Percentiles rank a stretch among this genome's conserved stretches.
Conservation (phyloP, 2,888 invertebrate species). For the Epiblema foenella region DNA sequence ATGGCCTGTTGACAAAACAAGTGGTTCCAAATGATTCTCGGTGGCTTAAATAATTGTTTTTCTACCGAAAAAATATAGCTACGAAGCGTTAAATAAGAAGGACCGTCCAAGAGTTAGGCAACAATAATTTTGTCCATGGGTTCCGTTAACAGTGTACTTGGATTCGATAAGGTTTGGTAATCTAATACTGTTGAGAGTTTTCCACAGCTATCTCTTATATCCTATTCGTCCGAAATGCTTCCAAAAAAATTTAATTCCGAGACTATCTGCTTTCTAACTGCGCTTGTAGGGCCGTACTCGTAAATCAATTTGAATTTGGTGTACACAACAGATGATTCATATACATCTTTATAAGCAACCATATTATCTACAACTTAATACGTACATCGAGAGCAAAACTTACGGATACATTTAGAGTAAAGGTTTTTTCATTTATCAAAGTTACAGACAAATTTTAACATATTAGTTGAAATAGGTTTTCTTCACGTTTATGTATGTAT, state of each 20-base stretch:
- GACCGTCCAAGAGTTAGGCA: conserved; percentile 23
- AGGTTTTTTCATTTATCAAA: no score
- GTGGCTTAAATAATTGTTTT: conserved; percentile 14
- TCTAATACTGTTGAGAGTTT: conserved; percentile 35
- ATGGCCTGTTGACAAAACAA: conserved; percentile 3
- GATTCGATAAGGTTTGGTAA: conserved; percentile 40
- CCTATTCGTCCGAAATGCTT: conserved; percentile 1
- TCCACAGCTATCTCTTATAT: conserved; percentile 3
- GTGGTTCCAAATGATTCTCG: background rate
- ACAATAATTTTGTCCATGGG: conserved; percentile 31
- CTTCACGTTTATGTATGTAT: no score
- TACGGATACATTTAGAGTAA: no score
- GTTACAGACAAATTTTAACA: no score
- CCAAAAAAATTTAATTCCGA: background rate
- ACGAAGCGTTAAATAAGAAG: conserved; percentile 16
- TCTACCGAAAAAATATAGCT: conserved; percentile 3
- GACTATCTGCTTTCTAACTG: background rate
- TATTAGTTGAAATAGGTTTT: no score
- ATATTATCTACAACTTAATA: no score
- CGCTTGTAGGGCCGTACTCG: background rate
- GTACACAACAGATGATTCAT: no score
- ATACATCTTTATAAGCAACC: no score
- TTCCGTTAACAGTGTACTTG: conserved; percentile 27
- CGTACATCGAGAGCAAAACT: no score
- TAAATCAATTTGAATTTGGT: no score